Evolutionary conservation across 53 echinoderm and acorn worm species (phyloP).

Genomic region (Echinarachnius parma): DNA sequence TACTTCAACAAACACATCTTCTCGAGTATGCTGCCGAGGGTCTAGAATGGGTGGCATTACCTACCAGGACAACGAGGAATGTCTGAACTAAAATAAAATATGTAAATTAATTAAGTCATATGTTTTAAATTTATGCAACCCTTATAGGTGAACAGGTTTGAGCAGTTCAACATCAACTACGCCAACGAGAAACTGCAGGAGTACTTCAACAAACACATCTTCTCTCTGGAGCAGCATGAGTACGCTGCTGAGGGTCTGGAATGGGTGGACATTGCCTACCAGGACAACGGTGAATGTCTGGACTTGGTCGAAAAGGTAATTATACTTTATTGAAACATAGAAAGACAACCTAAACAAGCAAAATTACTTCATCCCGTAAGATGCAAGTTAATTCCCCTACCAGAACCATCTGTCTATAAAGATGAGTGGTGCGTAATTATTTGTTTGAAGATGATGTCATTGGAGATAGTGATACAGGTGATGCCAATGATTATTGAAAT

Average conservation of each 20-base stretch:
- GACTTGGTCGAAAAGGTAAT: constrained; percentile 93
- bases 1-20: constrained; percentile 99
- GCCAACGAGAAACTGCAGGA: constrained; percentile 99
- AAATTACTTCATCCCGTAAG: too few relatives aligned
- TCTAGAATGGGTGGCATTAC: constrained; percentile 95
- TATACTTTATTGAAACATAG: too few relatives aligned
- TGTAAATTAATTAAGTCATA: too few relatives aligned
- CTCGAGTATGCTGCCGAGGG: constrained; percentile 98
- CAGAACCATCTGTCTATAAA: too few relatives aligned
- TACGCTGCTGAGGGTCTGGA: constrained; percentile 90
- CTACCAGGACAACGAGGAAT: constrained; percentile 96
- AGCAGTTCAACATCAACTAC: constrained; percentile 99
- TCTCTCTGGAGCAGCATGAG: constrained; percentile 98
- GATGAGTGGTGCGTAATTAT: too few relatives aligned
- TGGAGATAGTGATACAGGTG: too few relatives aligned
- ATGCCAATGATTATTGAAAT: too few relatives aligned
- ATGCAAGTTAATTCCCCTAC: too few relatives aligned
- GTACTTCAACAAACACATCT: constrained; percentile 99
- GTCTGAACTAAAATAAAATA: too few relatives aligned
- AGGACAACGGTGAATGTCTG: constrained; percentile 95
- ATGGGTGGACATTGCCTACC: constrained; percentile 98
- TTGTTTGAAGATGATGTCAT: too few relatives aligned
- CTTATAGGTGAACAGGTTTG: constrained; percentile 87
- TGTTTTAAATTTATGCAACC: too few relatives aligned
- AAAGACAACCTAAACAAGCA: too few relatives aligned